These are phyloP conservation scores for Polyommatus icarus DNA, from an alignment of 2,888 invertebrate species.

Conservation along the genomic window DNA sequence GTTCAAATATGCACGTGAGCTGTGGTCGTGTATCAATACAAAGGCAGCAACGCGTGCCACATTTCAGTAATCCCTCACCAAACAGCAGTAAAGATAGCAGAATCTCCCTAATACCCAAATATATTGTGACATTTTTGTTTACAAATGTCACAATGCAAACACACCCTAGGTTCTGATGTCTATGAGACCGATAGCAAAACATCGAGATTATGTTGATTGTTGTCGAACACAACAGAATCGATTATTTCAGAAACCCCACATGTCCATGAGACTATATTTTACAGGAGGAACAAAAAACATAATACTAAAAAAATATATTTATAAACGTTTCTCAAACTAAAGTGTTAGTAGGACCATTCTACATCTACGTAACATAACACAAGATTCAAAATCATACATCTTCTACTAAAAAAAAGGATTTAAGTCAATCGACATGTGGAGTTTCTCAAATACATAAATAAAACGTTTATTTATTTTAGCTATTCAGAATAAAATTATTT, in stretches of 20 bases:
- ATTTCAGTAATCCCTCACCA: not conserved
- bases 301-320: not conserved
- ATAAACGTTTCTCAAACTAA: not conserved
- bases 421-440: too few species aligned
- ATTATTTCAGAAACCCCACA: not conserved
- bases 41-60: not conserved
- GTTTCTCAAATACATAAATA: too few species aligned
- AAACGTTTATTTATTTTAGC: too few species aligned
- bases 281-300: not conserved
- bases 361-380: not conserved
- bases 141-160: not conserved
- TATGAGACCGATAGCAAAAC: not conserved
- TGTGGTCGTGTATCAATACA: not conserved
- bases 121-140: conserved; percentile 13
- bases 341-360: not conserved
- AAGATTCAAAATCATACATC: not conserved
- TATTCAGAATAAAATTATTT: too few species aligned
- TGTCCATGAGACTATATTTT: not conserved
- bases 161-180: not conserved
- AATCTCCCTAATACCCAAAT: conserved; percentile 16
- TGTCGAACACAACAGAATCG: not conserved
- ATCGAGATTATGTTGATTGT: not conserved
- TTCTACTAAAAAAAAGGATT: not conserved
- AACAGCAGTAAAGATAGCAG: conserved; percentile 21
- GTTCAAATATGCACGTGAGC: not conserved